Base-by-base conservation (phyloP, 2,888 invertebrate species). In the Lypha dubia region DNA sequence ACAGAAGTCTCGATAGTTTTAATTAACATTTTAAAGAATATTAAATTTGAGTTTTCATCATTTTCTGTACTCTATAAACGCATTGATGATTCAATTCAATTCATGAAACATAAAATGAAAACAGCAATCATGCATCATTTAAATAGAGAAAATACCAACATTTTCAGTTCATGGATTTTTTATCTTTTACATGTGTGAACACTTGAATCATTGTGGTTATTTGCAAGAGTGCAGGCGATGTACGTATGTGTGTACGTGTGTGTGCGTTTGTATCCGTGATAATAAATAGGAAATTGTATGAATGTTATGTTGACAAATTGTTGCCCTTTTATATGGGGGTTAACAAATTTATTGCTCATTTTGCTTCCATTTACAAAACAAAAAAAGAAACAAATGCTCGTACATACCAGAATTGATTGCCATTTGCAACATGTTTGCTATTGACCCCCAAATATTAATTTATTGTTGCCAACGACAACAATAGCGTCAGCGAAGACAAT, bases 381-480 rank as follows among this genome's bases (percentile, higher is more conserved):
- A n/a, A 67, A 46, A 22, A 46, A 20, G 3, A 35, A n/a, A 17
- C 41, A 35, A 70, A 63, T 4, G n/a, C 17, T n/a, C n/a, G 8
- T 49, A 17, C 17, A 56, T 15, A 15, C 44, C 49, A 46, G 63
- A 71, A 65, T 20, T 20, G 56, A 38, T 79, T 73, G 46, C 41
- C 28, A 67, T 49, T 73, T 73, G 20, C 58, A 73, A 67, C 38
- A 65, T 79, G 41, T 67, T 73, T 73, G 44, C 41, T 41, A 28
- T 79, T 79, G 79, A 79, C 73, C 79, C 65, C 49, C 49, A 58
- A 58, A 79, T 58, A 79, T 73, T 58, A 80, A 80, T 73, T 80
- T 80, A 80, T 80, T 73, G 65, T 20, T 62, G 32, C 13, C 11
- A 68, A 8, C 41, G 24, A 38, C 46, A 20, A 38, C 62, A 62